These are phyloP conservation scores for Catharus fuscescens DNA, from an alignment of 2,113 vertebrate genomes.

Conservation along the genomic window DNA sequence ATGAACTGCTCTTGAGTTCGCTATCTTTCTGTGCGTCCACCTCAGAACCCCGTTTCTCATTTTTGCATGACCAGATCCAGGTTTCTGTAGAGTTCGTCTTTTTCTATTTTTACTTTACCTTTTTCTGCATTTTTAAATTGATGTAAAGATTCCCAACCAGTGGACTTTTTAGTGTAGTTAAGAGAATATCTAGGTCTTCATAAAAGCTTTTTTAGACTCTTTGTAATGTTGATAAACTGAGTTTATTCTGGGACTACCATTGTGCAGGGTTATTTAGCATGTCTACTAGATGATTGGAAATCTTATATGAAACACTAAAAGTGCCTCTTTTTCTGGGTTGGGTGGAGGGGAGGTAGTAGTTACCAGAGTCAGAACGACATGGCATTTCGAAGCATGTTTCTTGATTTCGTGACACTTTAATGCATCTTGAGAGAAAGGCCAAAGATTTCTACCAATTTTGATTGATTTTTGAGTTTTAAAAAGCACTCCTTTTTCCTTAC, in stretches of 20 bases:
- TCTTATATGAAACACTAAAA: slow-evolving; percentile 80
- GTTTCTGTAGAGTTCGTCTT: slow-evolving; percentile 35
- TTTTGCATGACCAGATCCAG: slow-evolving; percentile 11
- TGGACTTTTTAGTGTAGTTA: slow-evolving; percentile 62
- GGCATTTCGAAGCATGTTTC: slow-evolving; percentile 70
- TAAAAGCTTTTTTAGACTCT: slow-evolving; percentile 64
- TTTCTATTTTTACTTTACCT: slow-evolving; percentile 47
- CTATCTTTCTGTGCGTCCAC: slow-evolving; percentile 32
- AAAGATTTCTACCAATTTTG: slow-evolving; percentile 79
- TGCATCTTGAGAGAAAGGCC: slow-evolving; percentile 79
- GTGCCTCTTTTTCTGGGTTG: slow-evolving; percentile 82
- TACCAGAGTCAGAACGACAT: slow-evolving; percentile 70
- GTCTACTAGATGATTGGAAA: slow-evolving; percentile 76
- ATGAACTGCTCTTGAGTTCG: slow-evolving; percentile 28
- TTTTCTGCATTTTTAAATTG: slow-evolving; percentile 45
- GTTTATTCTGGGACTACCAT: slow-evolving; percentile 62
- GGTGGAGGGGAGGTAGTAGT: slow-evolving; percentile 65
- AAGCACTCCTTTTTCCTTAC: slow-evolving; percentile 79
- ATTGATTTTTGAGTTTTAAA: slow-evolving; percentile 62
- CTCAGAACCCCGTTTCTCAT: neutral
- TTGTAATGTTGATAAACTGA: slow-evolving; percentile 61
- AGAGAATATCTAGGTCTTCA: slow-evolving; percentile 58
- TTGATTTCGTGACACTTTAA: slow-evolving; percentile 76
- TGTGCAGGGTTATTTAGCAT: slow-evolving; percentile 64
- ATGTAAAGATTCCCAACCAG: slow-evolving; percentile 56